These are phyloP conservation scores for Zosterops hypoxanthus DNA, from an alignment of 2,113 vertebrate species.

Conservation along the genomic window DNA sequence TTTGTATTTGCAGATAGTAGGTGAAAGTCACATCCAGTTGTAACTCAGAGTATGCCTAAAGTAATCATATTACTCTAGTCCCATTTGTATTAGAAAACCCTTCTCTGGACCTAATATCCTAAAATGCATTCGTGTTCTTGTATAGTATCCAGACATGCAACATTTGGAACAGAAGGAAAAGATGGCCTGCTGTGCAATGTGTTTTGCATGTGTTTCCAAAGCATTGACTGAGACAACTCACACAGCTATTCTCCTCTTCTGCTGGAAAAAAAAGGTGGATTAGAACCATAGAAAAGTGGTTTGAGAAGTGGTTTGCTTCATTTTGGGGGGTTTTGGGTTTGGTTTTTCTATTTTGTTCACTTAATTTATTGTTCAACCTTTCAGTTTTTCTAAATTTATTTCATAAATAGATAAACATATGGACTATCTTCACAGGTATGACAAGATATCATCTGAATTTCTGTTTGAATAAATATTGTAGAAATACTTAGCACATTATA, in stretches of 20 bases:
- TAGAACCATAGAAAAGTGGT: neutral
- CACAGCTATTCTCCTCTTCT: neutral
- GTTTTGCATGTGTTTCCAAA: neutral
- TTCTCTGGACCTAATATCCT: neutral
- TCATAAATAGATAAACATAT: neutral
- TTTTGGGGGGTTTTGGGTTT: rapidly evolving
- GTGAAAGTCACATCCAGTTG: neutral
- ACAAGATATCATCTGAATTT: neutral
- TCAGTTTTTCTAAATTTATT: neutral
- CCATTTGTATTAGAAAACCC: neutral
- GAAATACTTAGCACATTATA: neutral
- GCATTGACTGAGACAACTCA: neutral
- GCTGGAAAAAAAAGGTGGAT: neutral
- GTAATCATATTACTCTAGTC: neutral
- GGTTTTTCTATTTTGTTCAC: neutral
- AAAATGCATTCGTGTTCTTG: neutral
- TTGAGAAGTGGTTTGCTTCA: rapidly evolving
- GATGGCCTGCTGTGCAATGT: neutral
- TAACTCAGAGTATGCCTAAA: neutral
- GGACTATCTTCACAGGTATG: neutral
- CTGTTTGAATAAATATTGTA: neutral
- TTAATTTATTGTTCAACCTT: neutral
- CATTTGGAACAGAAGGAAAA: neutral
- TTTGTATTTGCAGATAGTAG: neutral
- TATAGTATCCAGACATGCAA: neutral